A percentile compares a stretch with the other conserved stretches of the same genome.
These are phyloP conservation scores for Nycticorax nycticorax DNA, from an alignment of 2,113 vertebrate species.

Conservation along the genomic window DNA sequence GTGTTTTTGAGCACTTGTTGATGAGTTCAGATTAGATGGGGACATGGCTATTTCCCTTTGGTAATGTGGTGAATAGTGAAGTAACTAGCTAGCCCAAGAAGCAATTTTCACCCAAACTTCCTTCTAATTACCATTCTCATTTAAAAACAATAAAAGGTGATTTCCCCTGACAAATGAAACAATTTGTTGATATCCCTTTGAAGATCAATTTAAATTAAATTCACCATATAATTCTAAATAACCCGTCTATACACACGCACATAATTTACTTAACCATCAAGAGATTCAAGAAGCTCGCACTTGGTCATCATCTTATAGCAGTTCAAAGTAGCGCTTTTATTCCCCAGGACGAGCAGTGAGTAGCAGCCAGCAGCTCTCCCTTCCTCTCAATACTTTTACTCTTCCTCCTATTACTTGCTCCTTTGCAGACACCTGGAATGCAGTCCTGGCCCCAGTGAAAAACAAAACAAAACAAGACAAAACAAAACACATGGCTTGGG, in stretches of 20 bases:
- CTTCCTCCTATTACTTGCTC: neutral
- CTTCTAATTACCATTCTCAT: slow-evolving; percentile 56
- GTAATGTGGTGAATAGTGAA: neutral
- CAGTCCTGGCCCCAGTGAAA: fast-evolving
- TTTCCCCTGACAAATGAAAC: slow-evolving; percentile 52
- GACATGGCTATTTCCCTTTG: slow-evolving; percentile 19
- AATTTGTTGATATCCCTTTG: slow-evolving; percentile 39
- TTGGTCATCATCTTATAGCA: neutral
- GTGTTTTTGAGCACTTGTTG: slow-evolving; percentile 29
- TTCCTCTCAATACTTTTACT: neutral
- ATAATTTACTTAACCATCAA: slow-evolving; percentile 20
- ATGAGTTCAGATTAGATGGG: slow-evolving; percentile 4
- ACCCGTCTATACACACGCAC: neutral
- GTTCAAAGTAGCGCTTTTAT: neutral
- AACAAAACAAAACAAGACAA: fast-evolving
- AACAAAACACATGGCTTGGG: neutral
- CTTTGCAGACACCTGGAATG: neutral
- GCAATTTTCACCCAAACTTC: slow-evolving; percentile 40
- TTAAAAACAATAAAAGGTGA: slow-evolving; percentile 64
- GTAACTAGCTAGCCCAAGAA: slow-evolving; percentile 9
- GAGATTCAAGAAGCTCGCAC: neutral
- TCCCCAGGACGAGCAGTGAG: neutral
- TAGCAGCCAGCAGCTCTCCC: neutral
- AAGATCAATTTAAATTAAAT: slow-evolving; percentile 59
- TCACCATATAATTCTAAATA: slow-evolving; percentile 31